Conservation (phyloP, 2,113 vertebrate species). For the Xiphophorus hellerii region DNA sequence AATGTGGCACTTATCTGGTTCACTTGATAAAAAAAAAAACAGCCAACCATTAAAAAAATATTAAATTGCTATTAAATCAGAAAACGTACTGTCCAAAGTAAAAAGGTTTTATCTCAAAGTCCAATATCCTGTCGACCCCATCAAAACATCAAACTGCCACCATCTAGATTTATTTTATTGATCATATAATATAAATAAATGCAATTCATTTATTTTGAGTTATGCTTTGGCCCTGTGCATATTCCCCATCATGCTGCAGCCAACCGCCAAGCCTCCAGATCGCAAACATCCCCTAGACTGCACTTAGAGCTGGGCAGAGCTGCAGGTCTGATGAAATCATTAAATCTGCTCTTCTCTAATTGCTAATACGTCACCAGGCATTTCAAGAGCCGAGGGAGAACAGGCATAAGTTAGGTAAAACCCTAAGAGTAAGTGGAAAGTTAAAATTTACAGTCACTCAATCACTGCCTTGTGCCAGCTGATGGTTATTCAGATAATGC, state of each 20-base stretch:
- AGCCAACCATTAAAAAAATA: not conserved
- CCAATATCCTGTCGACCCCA: not conserved
- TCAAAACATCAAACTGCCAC: not conserved
- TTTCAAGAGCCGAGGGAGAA: constrained; percentile 14
- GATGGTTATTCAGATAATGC: constrained; percentile 46
- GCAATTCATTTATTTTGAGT: constrained; percentile 15
- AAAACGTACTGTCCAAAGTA: not conserved
- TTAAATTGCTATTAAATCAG: not conserved
- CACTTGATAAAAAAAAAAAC: not conserved
- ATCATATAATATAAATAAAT: constrained; percentile 22
- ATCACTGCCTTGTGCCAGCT: constrained; percentile 14
- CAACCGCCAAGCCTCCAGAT: constrained; percentile 16
- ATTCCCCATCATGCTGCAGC: constrained; percentile 1
- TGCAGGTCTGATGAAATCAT: constrained; percentile 36
- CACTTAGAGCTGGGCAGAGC: constrained; percentile 26
- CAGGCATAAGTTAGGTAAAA: constrained; percentile 15
- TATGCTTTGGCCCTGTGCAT: not conserved
- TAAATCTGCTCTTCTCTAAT: constrained; percentile 51
- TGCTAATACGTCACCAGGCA: constrained; percentile 54
- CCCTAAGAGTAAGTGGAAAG: constrained; percentile 16
- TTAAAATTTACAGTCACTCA: constrained; percentile 26
- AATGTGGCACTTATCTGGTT: not conserved
- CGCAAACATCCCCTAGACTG: constrained; percentile 20
- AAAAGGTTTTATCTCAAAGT: not conserved
- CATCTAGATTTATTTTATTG: constrained; percentile 1